phyloP scores from a whole-genome alignment of 2,113 vertebrate species.

The Psilopogon haemacephalus region DNA sequence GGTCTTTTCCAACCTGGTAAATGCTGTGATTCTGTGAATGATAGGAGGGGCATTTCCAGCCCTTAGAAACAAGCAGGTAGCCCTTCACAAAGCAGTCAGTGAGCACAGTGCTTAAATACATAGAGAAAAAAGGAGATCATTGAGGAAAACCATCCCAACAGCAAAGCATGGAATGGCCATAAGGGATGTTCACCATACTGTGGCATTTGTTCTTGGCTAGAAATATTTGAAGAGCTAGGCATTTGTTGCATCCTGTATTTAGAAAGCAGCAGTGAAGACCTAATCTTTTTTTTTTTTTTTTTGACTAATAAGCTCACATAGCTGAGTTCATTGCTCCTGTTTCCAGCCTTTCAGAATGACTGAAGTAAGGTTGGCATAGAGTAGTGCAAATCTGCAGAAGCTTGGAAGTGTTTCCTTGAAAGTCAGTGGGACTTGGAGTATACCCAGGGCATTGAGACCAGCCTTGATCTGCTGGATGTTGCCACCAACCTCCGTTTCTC shows the following conservation, averaged over 20 bases:
- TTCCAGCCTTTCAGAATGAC: neutral
- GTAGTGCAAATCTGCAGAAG: neutral
- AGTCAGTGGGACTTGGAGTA: neutral
- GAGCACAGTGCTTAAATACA: rapidly evolving
- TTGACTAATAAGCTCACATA: neutral
- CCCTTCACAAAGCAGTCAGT: neutral
- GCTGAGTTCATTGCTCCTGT: neutral
- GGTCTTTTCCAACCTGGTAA: too few relatives aligned
- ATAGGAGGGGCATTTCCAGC: neutral
- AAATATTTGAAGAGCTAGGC: neutral
- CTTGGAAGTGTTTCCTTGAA: neutral
- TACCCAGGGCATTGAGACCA: neutral
- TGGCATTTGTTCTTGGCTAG: neutral
- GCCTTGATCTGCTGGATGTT: neutral
- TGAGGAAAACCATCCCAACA: neutral
- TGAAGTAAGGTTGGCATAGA: neutral
- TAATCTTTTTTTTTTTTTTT: neutral
- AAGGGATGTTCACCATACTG: neutral
- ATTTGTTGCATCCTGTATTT: neutral
- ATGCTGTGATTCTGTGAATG: neutral
- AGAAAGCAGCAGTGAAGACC: neutral
- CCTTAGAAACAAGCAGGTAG: neutral
- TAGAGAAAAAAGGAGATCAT: neutral
- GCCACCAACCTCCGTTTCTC: neutral
- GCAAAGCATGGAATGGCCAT: rapidly evolving